A percentile compares a stretch with the other conserved stretches of the same genome.
phyloP scores from a whole-genome alignment of 2,113 vertebrate genomes.

The Nematolebias whitei region DNA sequence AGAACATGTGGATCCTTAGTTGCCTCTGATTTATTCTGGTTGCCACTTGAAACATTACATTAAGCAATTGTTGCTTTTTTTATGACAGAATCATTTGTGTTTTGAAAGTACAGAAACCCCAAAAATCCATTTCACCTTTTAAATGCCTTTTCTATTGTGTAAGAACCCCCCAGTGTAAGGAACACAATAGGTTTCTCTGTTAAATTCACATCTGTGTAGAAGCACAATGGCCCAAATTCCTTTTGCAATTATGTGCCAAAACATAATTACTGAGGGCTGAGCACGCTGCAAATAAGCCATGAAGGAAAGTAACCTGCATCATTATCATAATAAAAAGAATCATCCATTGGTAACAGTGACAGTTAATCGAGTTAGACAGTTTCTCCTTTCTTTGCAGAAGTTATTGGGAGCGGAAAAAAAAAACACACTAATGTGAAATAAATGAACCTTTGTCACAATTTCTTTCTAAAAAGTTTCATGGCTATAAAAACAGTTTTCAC shows the following conservation, averaged over 20 bases:
- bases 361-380: conserved; percentile 35
- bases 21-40: conserved; percentile 67
- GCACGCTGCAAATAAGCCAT: conserved; percentile 44
- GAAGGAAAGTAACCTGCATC: conserved; percentile 37
- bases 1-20: conserved; percentile 27
- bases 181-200: conserved; percentile 57
- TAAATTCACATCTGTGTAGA: conserved; percentile 45
- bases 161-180: conserved; percentile 37
- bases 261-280: conserved; percentile 57
- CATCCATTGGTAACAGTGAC: conserved; percentile 35
- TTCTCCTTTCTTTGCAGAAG: conserved; percentile 8
- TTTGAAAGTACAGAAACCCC: conserved; percentile 33
- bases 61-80: conserved; percentile 46
- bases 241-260: conserved; percentile 46
- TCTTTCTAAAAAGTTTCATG: background rate
- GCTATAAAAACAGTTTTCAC: background rate
- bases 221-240: conserved; percentile 58
- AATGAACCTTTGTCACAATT: background rate
- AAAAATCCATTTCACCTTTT: conserved; percentile 59
- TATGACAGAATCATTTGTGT: conserved; percentile 37
- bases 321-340: conserved; percentile 48
- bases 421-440: background rate
- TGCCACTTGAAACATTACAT: conserved; percentile 54
- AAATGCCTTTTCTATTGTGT: conserved; percentile 52
- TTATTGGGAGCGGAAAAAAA: conserved; percentile 5